Percentiles rank a stretch among this genome's conserved stretches.
phyloP scores from a whole-genome alignment of 2,113 vertebrate genomes.

The Trogon surrucura region DNA sequence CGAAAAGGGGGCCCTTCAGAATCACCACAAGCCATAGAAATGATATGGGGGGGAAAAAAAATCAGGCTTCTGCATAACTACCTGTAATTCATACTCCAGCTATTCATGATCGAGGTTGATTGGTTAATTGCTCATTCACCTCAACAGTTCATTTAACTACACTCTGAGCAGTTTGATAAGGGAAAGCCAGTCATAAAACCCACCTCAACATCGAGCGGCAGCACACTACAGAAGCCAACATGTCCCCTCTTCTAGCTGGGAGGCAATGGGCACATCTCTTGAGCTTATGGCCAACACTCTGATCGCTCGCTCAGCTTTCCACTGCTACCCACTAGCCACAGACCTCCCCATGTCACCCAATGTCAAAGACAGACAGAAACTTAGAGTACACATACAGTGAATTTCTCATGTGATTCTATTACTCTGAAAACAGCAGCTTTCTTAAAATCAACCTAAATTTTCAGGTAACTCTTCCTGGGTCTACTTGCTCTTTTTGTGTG shows the following conservation, averaged over 20 bases:
- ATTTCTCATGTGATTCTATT: background rate
- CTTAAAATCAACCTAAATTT: background rate
- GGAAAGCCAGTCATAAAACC: constrained; percentile 48
- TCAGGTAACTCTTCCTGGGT: background rate
- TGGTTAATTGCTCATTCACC: constrained; percentile 64
- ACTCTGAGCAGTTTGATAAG: constrained; percentile 61
- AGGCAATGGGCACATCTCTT: background rate
- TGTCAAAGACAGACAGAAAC: background rate
- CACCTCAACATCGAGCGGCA: background rate
- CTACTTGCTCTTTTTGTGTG: background rate
- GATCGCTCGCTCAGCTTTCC: background rate
- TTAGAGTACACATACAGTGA: background rate
- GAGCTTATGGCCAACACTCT: background rate
- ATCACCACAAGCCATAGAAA: constrained; percentile 28
- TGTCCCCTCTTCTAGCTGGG: background rate
- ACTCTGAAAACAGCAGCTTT: background rate
- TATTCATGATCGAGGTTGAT: constrained; percentile 52
- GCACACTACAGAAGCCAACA: background rate
- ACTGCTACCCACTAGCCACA: background rate
- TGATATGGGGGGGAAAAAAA: background rate
- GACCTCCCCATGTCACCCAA: background rate
- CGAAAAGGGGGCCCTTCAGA: background rate
- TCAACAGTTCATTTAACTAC: constrained; percentile 68
- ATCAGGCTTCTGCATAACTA: constrained; percentile 34
- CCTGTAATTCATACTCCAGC: constrained; percentile 71